A percentile compares a stretch with the other conserved stretches of the same genome.
These are phyloP conservation scores for Platynereis dumerilii DNA, from an alignment of 2,888 invertebrate species.

Conservation along the genomic window DNA sequence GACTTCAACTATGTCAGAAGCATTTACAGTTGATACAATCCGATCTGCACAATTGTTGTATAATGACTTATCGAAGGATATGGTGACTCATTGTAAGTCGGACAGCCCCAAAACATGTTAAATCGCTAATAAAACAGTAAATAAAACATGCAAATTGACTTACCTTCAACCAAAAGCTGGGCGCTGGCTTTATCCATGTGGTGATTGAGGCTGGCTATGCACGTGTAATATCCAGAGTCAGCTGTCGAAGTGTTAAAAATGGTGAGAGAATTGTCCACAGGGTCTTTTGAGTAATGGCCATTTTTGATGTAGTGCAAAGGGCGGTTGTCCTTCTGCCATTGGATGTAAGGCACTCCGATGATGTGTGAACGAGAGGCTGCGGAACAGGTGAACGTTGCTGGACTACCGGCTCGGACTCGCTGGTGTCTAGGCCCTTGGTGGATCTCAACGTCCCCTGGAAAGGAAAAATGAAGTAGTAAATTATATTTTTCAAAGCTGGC, in stretches of 20 bases:
- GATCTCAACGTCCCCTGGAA: neutral
- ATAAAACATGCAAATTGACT: neutral
- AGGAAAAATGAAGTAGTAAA: too few relatives aligned
- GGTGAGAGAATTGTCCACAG: neutral
- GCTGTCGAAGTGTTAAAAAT: neutral
- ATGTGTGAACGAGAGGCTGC: neutral
- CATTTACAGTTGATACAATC: too few relatives aligned
- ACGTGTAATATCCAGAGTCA: neutral
- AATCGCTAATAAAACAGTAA: too few relatives aligned
- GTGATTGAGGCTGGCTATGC: neutral
- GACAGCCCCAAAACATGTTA: too few relatives aligned
- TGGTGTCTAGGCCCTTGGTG: conserved; percentile 4
- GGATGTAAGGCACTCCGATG: neutral
- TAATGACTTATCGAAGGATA: too few relatives aligned
- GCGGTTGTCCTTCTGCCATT: conserved; percentile 1
- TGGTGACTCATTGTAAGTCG: too few relatives aligned
- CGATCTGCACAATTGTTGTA: too few relatives aligned
- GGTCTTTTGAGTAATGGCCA: neutral
- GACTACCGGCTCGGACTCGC: neutral
- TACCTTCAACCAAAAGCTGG: conserved; percentile 3
- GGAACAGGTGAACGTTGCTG: neutral
- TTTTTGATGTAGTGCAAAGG: neutral
- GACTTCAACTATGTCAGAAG: too few relatives aligned
- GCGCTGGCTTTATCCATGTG: conserved; percentile 4
- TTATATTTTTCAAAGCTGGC: too few relatives aligned